Percentiles rank a stretch among this genome's conserved stretches.
These are phyloP conservation scores for Chrysocyon brachyurus DNA, from an alignment of 2,797 vertebrate species.

Conservation along the genomic window DNA sequence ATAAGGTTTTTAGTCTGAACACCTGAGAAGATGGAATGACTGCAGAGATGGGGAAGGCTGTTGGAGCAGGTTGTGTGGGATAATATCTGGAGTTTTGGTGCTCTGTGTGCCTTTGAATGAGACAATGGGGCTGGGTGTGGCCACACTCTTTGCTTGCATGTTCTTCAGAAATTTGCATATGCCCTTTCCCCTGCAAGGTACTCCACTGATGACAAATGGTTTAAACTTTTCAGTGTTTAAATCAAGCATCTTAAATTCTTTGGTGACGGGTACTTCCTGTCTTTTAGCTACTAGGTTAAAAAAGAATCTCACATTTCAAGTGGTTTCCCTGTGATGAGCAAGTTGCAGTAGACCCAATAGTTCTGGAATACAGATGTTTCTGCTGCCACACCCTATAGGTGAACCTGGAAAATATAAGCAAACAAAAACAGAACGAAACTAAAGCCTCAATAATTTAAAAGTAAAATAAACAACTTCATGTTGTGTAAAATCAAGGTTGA, in stretches of 20 bases:
- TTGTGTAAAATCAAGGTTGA: constrained; percentile 11
- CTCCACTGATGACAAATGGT: not conserved
- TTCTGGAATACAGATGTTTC: not conserved
- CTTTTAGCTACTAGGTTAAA: not conserved
- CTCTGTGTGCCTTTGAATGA: not conserved
- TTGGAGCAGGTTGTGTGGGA: not conserved
- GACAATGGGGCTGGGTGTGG: not conserved
- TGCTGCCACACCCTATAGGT: not conserved
- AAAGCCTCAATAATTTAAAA: constrained; percentile 20
- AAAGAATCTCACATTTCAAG: constrained; percentile 2
- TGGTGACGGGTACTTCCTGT: not conserved
- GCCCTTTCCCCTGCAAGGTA: not conserved
- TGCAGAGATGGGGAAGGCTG: not conserved
- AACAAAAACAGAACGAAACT: not conserved
- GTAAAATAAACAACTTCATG: not conserved
- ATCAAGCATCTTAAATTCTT: constrained; percentile 51
- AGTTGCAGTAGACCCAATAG: not conserved
- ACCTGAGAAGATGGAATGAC: not conserved
- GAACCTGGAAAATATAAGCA: not conserved
- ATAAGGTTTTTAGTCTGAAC: not conserved
- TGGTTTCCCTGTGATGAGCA: not conserved
- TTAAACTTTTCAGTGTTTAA: constrained; percentile 42
- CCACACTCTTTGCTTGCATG: not conserved
- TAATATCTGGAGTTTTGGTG: not conserved
- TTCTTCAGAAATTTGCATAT: not conserved